Base-by-base conservation (phyloP, 2,888 invertebrate genomes). In the Beris morrisii region DNA sequence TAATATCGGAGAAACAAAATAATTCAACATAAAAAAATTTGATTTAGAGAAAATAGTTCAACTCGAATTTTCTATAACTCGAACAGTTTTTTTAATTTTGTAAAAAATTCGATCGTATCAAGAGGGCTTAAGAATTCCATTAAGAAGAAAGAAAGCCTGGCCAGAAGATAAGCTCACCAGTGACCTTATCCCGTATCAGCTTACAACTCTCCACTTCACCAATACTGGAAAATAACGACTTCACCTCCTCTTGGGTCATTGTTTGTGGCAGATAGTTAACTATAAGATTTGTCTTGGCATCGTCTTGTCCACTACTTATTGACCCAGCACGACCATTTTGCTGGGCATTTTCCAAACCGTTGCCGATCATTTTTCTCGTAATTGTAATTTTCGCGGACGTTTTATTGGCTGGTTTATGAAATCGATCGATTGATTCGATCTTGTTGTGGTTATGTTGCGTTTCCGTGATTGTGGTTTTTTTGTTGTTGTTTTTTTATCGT, bases 201-300 rank as follows among this genome's bases (percentile, higher is more conserved):
- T 95, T 95, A 85, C 95, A 95, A 81, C 92, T 93, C 83, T 95
- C 95, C 73, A 95, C 92, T 82, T 95, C 94, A 73, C 95, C 95
- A 79, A 95, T 92, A 79, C 91, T 92, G 68, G 92, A 90, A 82
- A 95, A 95, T 70, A 95, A 84, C 61, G 93, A 91, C 73, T 93
- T 86, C 72, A 95, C 93, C 82, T 95, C 94, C 79, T 95, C 94
- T 82, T 95, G 95, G 71, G 92, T 91, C 84, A 94, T 89, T 71
- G 88, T 90, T 81, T 95, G 95, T n/a, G 95, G 95, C 72, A 95
- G 85, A 79, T 95, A 95, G 83, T 95, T 95, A 75, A 95, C 90
- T 71, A 95, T 95, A 71, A 95, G 85, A 82, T 95, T 95, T 56
- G 91, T 92, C 73, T 82, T 83, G 69, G 76, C 75, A 76, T 84